A percentile compares a stretch with the other conserved stretches of the same genome.
These are phyloP conservation scores for Hymenochirus boettgeri DNA, from an alignment of 2,113 vertebrate species.

Conservation along the genomic window DNA sequence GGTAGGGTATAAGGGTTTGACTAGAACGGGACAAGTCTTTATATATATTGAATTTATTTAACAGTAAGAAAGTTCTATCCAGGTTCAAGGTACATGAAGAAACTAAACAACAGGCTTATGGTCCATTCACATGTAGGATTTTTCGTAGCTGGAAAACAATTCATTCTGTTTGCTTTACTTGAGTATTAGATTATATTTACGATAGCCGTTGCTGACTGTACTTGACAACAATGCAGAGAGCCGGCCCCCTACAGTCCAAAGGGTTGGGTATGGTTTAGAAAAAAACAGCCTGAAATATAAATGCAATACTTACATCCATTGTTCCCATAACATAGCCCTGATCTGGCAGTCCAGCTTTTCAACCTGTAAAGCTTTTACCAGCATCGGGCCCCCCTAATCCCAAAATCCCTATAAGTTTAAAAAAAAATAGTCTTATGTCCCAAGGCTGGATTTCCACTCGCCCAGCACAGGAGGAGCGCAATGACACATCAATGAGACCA, in stretches of 20 bases:
- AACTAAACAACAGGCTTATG: too few relatives aligned
- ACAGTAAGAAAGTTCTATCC: too few relatives aligned
- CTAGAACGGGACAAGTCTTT: too few relatives aligned
- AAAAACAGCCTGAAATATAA: constrained; percentile 85
- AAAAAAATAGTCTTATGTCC: constrained; percentile 78
- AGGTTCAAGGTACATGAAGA: too few relatives aligned
- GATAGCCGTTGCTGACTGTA: constrained; percentile 73
- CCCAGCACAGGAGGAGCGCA: constrained; percentile 64
- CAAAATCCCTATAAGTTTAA: constrained; percentile 78
- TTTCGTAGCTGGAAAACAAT: too few relatives aligned
- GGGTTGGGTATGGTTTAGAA: constrained; percentile 71
- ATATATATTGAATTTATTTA: too few relatives aligned
- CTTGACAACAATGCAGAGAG: constrained; percentile 80
- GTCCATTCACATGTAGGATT: too few relatives aligned
- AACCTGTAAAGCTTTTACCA: constrained; percentile 91
- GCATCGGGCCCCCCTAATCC: constrained; percentile 80
- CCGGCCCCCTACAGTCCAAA: constrained; percentile 91
- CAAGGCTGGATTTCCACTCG: constrained; percentile 76
- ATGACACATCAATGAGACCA: constrained; percentile 71
- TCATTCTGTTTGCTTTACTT: constrained; percentile 46
- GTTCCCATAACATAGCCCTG: constrained; percentile 85
- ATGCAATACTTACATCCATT: constrained; percentile 86
- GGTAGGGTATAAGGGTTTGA: too few relatives aligned
- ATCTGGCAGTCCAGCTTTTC: constrained; percentile 91
- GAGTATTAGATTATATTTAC: constrained; percentile 72